Base-by-base conservation (phyloP, 2,888 invertebrate genomes). In the Parnassius smintheus region DNA sequence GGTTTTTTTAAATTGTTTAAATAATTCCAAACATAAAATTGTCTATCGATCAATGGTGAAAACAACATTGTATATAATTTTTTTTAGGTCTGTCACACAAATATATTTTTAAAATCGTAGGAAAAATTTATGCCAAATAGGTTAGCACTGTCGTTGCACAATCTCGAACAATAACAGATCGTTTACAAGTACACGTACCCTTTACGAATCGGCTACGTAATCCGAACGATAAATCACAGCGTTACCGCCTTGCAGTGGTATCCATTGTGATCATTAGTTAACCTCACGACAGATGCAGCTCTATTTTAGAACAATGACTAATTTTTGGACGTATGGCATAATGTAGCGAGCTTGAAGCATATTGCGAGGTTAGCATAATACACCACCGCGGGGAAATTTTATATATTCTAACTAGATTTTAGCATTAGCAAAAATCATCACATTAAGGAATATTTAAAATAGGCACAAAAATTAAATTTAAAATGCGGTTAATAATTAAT, bases 281-380 rank as follows among this genome's bases (percentile, higher is more conserved):
- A 79, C 82, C 80, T 81, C 78, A 81, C 82, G 83, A 82, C 86
- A 83, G 82, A 86, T 85, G 82, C 77, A 74, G 67, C 74, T 79
- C 75, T 80, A 80, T 83, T 84, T 82, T 71, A 54, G 56, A 64
- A 58, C 54, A 64, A 67, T 63, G 61, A 65, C 64, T 64, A 55
- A 68, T 46, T 51, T 56, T 58, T 55, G 56, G 52, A n/a, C 25
- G 12, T 59, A 35, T 55, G 46, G 41, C 44, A n/a, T 25, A 35
- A 45, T 25, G 25, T 25, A 42, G 48, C 44, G 50, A 56, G 44
- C 56, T 56, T 25, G 46, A 56, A 51, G 7, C 10, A 8, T 2
- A 13, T 7, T 49, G 9, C 49, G 49, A 49, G n/a, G 46, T 11
- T 35, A 18, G 18, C 18, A 18, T 18, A 18, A 18, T 18, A 18